A percentile compares a stretch with the other conserved stretches of the same genome.
Evolutionary conservation across 2,888 invertebrate species (phyloP).

Genomic region (Archaeoteleia sp.): DNA sequence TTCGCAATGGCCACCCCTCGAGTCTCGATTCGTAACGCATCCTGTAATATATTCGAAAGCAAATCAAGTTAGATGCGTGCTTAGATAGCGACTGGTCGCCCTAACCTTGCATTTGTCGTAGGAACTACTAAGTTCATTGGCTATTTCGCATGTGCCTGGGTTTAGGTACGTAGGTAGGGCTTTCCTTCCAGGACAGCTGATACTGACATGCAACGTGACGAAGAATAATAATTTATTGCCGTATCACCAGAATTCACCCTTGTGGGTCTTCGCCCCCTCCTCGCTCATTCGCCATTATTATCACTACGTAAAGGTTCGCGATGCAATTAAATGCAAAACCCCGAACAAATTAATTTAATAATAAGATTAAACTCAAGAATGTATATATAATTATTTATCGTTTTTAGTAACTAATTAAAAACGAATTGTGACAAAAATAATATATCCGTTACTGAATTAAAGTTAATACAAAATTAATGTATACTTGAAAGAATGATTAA

Average conservation of each 20-base stretch:
- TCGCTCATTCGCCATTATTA: not conserved
- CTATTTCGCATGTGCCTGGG: conserved; percentile 2
- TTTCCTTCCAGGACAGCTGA: conserved; percentile 65
- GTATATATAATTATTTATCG: too few species aligned
- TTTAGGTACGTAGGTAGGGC: conserved; percentile 32
- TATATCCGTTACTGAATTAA: too few species aligned
- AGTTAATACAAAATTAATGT: too few species aligned
- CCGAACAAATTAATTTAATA: too few species aligned
- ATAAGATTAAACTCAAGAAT: too few species aligned
- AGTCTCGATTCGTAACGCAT: conserved; percentile 38
- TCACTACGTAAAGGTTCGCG: not conserved
- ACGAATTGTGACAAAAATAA: too few species aligned
- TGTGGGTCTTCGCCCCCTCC: conserved; percentile 39
- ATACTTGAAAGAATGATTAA: too few species aligned
- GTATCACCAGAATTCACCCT: conserved; percentile 50
- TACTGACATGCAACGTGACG: conserved; percentile 56
- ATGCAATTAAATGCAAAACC: too few species aligned
- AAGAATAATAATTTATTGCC: conserved; percentile 53
- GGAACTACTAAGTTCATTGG: not conserved
- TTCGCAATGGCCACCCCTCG: conserved; percentile 41
- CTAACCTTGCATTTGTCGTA: conserved; percentile 30
- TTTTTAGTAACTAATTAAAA: too few species aligned
- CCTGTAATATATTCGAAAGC: conserved; percentile 29
- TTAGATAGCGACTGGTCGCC: conserved; percentile 30
- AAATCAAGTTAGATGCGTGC: conserved; percentile 20